Base-by-base conservation (phyloP, 2,888 invertebrate species). In the Caenorhabditis zanzibari region DNA sequence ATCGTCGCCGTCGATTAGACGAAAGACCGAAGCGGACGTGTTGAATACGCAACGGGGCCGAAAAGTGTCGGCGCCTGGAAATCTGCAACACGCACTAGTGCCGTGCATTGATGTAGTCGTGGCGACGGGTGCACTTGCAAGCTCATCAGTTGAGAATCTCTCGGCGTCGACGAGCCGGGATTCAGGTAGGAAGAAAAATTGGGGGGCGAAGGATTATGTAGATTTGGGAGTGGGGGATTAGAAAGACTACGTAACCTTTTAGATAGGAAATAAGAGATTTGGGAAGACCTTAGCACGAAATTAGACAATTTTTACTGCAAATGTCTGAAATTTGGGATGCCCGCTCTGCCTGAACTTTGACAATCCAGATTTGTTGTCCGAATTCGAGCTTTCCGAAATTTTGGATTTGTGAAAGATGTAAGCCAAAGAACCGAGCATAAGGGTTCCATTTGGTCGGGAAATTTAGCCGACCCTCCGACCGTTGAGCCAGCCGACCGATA, bases 1-100 rank as follows among this genome's bases (percentile, higher is more conserved):
- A 26, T 44, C 81, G 16, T 84, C 85, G n/a, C 83, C 87, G 28
- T 77, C 69, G 54, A 81, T 73, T 58, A 69, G 77, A 35, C 28
- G 82, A 16, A 83, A 83, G 49, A 82, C 77, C 19, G 74, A 82
- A 16, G 74, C 72, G 2, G 82, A 81, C 24, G 72, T 73, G 49
- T 9, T 38, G n/a, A 68, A 69, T 26, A 59, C 68, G 61, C 32
- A 47, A 6, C 64, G 77, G 0, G 47, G 52, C 2, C 32, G 87
- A 26, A 87, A 87, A 59, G 77, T 76, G 19, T 83, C 83, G 24
- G 87, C 87, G 2, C 87, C 87, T 14, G 85, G 81, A 54, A 83
- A 85, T 41, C 64, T 87, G 58, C 79, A 83, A 24, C 74, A 80
- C 41, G 87, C 77, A 5, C 68, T 87, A 24, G 73, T 81, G 10